Base-by-base conservation (phyloP, 2,113 vertebrate species). In the Acanthisitta chloris region DNA sequence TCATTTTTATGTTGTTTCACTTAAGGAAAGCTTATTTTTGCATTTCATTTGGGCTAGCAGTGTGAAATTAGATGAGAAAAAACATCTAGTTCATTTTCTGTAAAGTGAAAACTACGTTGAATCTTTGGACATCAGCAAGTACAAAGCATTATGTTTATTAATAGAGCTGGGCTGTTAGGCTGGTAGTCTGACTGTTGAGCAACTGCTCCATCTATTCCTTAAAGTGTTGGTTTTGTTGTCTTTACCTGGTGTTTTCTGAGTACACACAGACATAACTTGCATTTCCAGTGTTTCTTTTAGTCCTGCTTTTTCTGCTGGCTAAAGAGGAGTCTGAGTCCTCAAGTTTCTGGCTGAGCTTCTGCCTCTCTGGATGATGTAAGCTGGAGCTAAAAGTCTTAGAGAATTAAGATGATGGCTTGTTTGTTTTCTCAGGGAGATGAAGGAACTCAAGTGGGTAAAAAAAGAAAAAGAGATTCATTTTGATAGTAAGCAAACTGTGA, bases 401-500 rank as follows among this genome's bases (percentile, higher is more conserved):
- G 58, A 90, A 58, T 82, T 87, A 82, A 80, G 83, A 82, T 71
- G 74, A 54, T 71, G 17, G 28, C 18, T 78, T 92, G 49, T 79
- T 93, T 96, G 29, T 72, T 90, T 94, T 79, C 55, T 52, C 62
- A 61, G 79, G 54, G 36, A 72, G 28, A 73, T 57, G 43, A 45
- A 85, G 62, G 57, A 90, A 52, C 36, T 82, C 48, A 43, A 88
- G 79, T 2, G 9, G 36, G 29, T 77, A 61, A 76, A 81, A 74
- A 74, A 67, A 46, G 36, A 19, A 57, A 90, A 45, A 43, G 17
- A 8, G 14, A 85, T 76, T 85, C 24, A 54, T 90, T 90, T 78
- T 84, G 59, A 55, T 76, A 86, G 74, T 48, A 67, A 88, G 67
- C 85, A 96, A 94, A 88, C 86, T 86, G 85, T 93, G 86, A 90